phyloP scores from a whole-genome alignment of 1,140 invertebrate species.

The Pachypsylla venusta region DNA sequence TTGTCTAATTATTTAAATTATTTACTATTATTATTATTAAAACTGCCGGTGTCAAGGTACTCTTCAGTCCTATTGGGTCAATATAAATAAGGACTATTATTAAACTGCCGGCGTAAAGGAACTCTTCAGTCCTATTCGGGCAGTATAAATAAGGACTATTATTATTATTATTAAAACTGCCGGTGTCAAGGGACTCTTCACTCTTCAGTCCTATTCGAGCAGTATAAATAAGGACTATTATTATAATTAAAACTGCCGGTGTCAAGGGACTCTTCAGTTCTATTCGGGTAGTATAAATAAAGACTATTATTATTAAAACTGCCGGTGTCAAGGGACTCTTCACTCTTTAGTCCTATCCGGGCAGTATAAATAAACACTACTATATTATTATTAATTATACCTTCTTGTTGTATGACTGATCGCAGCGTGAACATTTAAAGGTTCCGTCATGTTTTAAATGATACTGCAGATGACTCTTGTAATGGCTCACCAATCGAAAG shows the following conservation, averaged over 20 bases:
- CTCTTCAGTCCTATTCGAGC: not conserved
- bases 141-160: no score
- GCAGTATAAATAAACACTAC: not conserved
- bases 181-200: no score
- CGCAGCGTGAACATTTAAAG: not conserved
- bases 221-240: not conserved
- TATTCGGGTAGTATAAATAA: not conserved
- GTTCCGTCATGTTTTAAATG: not conserved
- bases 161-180: no score
- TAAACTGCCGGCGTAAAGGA: no score
- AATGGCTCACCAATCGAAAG: not conserved
- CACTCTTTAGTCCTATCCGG: no score
- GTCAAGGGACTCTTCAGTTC: not conserved
- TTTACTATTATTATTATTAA: no score
- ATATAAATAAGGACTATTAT: no score
- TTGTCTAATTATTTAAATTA: no score
- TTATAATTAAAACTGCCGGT: not conserved
- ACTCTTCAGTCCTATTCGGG: no score
- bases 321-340: not conserved
- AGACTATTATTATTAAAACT: not conserved
- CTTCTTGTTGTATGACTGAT: not conserved
- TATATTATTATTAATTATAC: not conserved
- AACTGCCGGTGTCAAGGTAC: no score
- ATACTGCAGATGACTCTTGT: not conserved
- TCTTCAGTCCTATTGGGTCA: no score